Percentiles rank a stretch among this genome's conserved stretches.
These are phyloP conservation scores for Cryptotis parvus DNA, from an alignment of 2,113 vertebrate species.

Conservation along the genomic window DNA sequence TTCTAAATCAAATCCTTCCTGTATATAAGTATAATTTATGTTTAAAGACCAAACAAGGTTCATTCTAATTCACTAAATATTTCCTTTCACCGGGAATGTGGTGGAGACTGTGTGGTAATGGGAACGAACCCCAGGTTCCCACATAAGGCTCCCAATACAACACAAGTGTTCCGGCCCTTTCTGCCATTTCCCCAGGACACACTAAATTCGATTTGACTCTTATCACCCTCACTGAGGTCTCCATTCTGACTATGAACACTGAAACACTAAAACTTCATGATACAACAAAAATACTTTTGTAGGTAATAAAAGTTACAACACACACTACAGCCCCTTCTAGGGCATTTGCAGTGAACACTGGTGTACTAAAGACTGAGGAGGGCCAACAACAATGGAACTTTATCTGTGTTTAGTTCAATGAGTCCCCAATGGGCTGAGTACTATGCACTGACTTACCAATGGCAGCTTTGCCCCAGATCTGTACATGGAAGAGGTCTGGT, in stretches of 20 bases:
- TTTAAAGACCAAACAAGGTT: background rate
- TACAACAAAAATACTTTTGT: background rate
- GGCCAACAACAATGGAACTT: background rate
- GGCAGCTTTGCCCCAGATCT: constrained; percentile 98
- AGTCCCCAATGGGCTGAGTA: constrained; percentile 29
- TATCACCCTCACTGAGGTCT: background rate
- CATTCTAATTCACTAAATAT: background rate
- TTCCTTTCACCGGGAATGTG: too few species aligned
- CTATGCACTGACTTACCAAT: constrained; percentile 89
- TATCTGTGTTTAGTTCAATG: constrained; percentile 25
- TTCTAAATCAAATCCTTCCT: background rate
- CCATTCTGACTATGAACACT: background rate
- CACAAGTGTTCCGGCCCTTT: too few species aligned
- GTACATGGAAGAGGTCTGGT: constrained; percentile 88
- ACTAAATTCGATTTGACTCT: constrained; percentile 1
- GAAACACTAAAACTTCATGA: background rate
- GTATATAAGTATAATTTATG: background rate
- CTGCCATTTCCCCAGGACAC: too few species aligned
- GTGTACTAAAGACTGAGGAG: constrained; percentile 27
- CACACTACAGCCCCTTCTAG: background rate
- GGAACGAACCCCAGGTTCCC: too few species aligned
- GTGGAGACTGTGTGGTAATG: too few species aligned
- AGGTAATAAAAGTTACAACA: background rate
- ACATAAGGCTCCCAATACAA: too few species aligned
- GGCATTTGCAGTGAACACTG: background rate